Conservation (phyloP, 2,113 vertebrate species). For the Hemiscyllium ocellatum region DNA sequence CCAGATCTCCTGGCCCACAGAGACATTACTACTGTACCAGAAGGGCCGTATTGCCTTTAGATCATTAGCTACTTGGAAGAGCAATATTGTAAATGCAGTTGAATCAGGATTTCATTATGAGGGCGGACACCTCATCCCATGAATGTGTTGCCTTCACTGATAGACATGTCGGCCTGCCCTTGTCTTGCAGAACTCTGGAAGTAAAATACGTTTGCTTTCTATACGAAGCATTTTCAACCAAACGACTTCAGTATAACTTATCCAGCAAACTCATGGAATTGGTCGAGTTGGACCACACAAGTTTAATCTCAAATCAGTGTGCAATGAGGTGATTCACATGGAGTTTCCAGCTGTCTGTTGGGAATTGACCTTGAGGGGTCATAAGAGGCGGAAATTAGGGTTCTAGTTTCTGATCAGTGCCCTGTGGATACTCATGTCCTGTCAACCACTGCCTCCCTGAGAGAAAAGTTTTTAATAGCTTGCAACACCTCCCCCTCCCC, state of each 20-base stretch:
- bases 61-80: background rate
- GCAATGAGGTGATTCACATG: background rate
- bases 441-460: background rate
- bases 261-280: too few species aligned
- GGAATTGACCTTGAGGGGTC: background rate
- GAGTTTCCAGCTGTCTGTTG: background rate
- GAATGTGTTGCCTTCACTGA: background rate
- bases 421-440: too few species aligned
- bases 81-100: background rate
- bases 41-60: background rate
- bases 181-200: background rate
- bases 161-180: background rate
- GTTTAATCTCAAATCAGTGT: background rate
- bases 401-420: background rate
- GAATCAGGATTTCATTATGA: background rate
- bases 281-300: too few species aligned
- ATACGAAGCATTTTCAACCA: background rate
- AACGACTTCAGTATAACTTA: background rate
- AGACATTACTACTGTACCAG: too few species aligned
- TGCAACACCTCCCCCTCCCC: background rate
- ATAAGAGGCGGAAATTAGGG: too few species aligned
- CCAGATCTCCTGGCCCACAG: too few species aligned
- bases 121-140: background rate
- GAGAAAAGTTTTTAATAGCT: background rate
- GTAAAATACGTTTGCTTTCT: background rate